Conservation (phyloP, 2,888 invertebrate species). For the Chymomyza fuscimana region DNA sequence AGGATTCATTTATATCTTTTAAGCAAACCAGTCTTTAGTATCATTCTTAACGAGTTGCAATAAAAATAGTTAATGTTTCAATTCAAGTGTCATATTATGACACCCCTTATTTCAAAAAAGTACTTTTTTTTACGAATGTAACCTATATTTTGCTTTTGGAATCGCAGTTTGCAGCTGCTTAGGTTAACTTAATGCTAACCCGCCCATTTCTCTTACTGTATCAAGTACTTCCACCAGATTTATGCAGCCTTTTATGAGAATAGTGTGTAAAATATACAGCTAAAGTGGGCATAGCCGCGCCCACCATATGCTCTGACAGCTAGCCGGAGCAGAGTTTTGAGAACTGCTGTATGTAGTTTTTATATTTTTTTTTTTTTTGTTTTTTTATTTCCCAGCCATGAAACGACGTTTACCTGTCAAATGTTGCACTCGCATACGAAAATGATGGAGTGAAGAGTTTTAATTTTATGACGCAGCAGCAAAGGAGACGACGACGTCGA, state of each 20-base stretch:
- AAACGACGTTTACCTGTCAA: slow-evolving; percentile 74
- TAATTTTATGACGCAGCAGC: slow-evolving; percentile 76
- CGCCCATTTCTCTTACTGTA: neutral
- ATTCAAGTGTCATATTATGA: neutral
- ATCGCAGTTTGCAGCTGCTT: neutral
- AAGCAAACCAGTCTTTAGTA: too few relatives aligned
- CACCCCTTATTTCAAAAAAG: too few relatives aligned
- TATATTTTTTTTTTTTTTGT: neutral
- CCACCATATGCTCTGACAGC: neutral
- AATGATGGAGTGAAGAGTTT: slow-evolving; percentile 77
- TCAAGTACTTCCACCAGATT: neutral
- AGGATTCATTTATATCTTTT: too few relatives aligned
- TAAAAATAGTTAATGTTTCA: too few relatives aligned
- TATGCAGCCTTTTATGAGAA: neutral
- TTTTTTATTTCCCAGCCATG: slow-evolving; percentile 9
- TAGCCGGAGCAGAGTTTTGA: neutral
- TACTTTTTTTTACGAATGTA: too few relatives aligned
- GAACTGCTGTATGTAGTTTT: neutral
- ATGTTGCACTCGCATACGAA: slow-evolving; percentile 73
- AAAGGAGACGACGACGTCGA: slow-evolving; percentile 39
- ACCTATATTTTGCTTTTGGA: neutral
- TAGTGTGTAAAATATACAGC: neutral
- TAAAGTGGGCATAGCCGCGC: neutral
- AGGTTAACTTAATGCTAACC: neutral
- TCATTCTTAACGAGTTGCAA: too few relatives aligned